Base-by-base conservation (phyloP, 2,888 invertebrate species). In the Acleris cristana region DNA sequence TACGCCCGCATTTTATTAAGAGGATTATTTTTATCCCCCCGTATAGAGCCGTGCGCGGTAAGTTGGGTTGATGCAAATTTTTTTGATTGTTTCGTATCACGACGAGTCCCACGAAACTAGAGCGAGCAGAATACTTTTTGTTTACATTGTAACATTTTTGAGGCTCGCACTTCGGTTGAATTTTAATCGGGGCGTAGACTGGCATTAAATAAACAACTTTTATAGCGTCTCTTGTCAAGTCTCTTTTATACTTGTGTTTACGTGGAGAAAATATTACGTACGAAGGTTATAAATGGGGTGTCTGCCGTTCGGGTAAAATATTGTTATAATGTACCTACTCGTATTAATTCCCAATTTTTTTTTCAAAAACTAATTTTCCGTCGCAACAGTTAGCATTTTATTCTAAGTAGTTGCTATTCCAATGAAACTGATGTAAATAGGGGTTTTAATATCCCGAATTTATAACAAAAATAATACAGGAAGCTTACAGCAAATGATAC, bases 1-100 rank as follows among this genome's bases (percentile, higher is more conserved):
- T 65, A 54, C 51, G 56, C 51, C 26, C 51, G 18, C 58, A 45
- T 63, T 64, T 71, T 66, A 69, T 71, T 71, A 69, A 64, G 64
- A 65, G 64, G 67, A 58, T 62, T 69, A 69, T 56, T 59, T 67
- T 71, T 64, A 65, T 62, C 45, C 54, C 7, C n/a, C 12, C 59
- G 59, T 34, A 30, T 59, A 57, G 65, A 53, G 23, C 51, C 56
- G 65, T 49, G 55, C 49, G 34, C 52, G 44, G 68, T 51, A 58
- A 49, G 52, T 48, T 48, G 16, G 65, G 69, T 23, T 49, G 65
- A 65, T 65, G 68, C 63, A 66, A 69, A 64, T 69, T 54, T 60
- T 40, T 54, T 62, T 62, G 18, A 48, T 54, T 54, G 62, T 54
- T 48, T 45, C 45, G 48, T 48, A 54, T 48, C 14, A 30, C 34